These are phyloP conservation scores for Sesia apiformis DNA, from an alignment of 2,888 invertebrate genomes.

Conservation along the genomic window DNA sequence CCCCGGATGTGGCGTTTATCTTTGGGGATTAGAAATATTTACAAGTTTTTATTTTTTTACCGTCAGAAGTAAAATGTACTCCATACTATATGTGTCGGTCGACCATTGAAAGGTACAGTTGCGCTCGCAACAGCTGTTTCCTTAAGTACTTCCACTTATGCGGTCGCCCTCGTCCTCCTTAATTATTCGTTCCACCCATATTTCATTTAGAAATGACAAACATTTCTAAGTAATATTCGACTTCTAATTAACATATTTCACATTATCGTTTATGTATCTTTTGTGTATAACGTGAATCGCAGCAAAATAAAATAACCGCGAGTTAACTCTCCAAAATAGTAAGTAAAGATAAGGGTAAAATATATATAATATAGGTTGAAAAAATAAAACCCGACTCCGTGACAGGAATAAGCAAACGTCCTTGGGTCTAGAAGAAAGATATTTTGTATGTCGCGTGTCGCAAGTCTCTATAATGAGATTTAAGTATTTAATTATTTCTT, in stretches of 20 bases:
- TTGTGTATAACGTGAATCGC: neutral
- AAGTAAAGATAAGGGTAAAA: no score
- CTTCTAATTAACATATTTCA: neutral
- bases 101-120: slow-evolving; percentile 18
- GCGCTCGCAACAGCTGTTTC: slow-evolving; percentile 44
- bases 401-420: no score
- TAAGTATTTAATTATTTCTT: no score
- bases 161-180: slow-evolving; percentile 27
- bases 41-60: no score
- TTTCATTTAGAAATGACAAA: slow-evolving; percentile 28
- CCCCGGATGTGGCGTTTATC: no score
- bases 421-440: no score
- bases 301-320: neutral
- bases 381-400: no score
- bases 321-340: neutral
- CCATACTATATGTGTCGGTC: slow-evolving; percentile 12
- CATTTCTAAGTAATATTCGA: slow-evolving; percentile 10
- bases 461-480: no score
- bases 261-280: neutral
- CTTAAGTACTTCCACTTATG: slow-evolving; percentile 41
- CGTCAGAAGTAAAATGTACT: slow-evolving; percentile 11
- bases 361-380: no score
- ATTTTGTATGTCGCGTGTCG: no score
- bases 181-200: slow-evolving; percentile 39
- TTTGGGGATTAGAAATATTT: no score